Percentiles rank a stretch among this genome's conserved stretches.
Conservation (phyloP, 2,797 vertebrate species). For the Malacoctenus gilli region DNA sequence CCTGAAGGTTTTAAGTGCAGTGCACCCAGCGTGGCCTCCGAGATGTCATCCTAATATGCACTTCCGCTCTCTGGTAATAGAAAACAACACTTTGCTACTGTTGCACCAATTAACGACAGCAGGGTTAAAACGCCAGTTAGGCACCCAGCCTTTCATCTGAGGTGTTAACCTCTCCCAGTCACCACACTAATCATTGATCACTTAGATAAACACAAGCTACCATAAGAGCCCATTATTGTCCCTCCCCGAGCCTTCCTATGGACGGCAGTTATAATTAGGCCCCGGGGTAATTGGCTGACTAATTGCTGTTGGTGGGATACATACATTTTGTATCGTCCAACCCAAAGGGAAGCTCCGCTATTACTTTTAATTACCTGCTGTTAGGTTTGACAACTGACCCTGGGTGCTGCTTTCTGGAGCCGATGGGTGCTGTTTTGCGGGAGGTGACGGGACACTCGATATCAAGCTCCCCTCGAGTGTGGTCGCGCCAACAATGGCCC, state of each 20-base stretch:
- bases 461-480: slow-evolving; percentile 37
- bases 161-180: slow-evolving; percentile 57
- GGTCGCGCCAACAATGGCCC: slow-evolving; percentile 53
- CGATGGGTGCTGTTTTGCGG: slow-evolving; percentile 21
- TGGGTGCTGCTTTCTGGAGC: slow-evolving; percentile 27
- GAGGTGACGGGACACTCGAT: slow-evolving; percentile 22
- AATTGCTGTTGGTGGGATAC: slow-evolving; percentile 69
- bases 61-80: slow-evolving; percentile 21
- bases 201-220: slow-evolving; percentile 52
- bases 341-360: slow-evolving; percentile 52
- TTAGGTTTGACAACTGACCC: slow-evolving; percentile 66
- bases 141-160: slow-evolving; percentile 37
- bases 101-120: slow-evolving; percentile 40
- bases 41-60: slow-evolving; percentile 6
- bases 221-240: slow-evolving; percentile 56
- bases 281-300: slow-evolving; percentile 64
- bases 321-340: slow-evolving; percentile 50
- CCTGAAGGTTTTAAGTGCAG: background rate
- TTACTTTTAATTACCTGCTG: slow-evolving; percentile 76
- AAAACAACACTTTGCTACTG: slow-evolving; percentile 42
- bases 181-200: slow-evolving; percentile 67
- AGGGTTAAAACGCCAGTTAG: slow-evolving; percentile 32
- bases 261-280: slow-evolving; percentile 59
- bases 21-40: too few species aligned
- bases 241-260: slow-evolving; percentile 51